Base-by-base conservation (phyloP, 2,888 invertebrate species). In the Drosophila austrosaltans region DNA sequence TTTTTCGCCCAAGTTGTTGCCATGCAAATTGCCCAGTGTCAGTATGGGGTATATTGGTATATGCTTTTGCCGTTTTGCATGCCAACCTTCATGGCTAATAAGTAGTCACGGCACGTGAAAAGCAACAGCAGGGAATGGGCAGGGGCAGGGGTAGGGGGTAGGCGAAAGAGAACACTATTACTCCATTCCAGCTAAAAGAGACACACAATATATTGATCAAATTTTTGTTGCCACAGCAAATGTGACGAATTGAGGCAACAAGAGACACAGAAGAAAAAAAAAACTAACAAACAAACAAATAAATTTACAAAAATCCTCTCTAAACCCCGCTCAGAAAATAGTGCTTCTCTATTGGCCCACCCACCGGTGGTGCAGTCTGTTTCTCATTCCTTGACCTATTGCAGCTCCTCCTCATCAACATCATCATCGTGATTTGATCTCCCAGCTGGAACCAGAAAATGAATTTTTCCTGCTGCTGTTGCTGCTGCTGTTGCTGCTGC, bases 101-200 rank as follows among this genome's bases (percentile, higher is more conserved):
- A 83, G 75, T 76, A 87, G 81, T 80, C 87, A 80, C 81, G 86
- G 87, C 83, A 85, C 72, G 66, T 72, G 73, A 72, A 56, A n/a
- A 30, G 71, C 20, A 22, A 71, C 64, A 58, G 42, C 61, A 42
- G 39, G 25, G 30, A 57, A 53, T 16, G 7, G 36, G 42, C 20
- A 40, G 12, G 30, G 65, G 44, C 16, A 58, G 48, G 58, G 22
- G 40, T 2, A 6, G 3, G 12, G 12, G 10, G 20, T 6, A 20
- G 10, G 32, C 1, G 36, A 10, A 6, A 8, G 36, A 2, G 36
- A 36, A 12, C 58, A 22, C 12, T 12, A 6, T 20, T n/a, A 32
- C 57, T 42, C 59, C 59, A 48, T 25, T 48, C 25, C 48, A 25
- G 3, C 48, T 10, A 48, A 48, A 48, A 48, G 48, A 48, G 10